Evolutionary conservation across 2,888 invertebrate genomes (phyloP), one percentile per base, ranked within the genome.

Genomic region (Zygogramma bicolorata): DNA sequence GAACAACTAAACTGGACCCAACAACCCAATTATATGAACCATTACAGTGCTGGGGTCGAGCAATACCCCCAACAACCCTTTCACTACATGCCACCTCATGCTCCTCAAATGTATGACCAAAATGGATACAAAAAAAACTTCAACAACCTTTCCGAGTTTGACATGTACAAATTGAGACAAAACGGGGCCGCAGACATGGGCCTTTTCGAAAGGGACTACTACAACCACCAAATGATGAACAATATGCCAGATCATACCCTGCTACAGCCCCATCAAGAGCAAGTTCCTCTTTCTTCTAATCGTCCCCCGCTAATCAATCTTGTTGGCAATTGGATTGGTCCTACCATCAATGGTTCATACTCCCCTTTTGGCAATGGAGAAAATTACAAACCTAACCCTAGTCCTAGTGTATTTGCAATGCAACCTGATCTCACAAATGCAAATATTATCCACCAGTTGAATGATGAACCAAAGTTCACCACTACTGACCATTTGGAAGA

Each of bases 321-420:
- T 53, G 89, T 93, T 65, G 92, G 93, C 8, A 93, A 93, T 83
- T 92, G 93, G 91, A 90, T 80, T 61, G 77, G 91, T 38, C 92
- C 93, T 4, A 93, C 92, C 83, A 91, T 91, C 34, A 91, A 90
- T 66, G 93, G 93, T 15, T 93, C 93, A 7, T 94, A 93, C 81
- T 92, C 92, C 67, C 94, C 93, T 0, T 93, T 93, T 86, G 93
- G 93, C 1, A 91, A 90, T 81, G 88, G 89, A 72, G 90, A 90
- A 77, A 88, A 89, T 7, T 84, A 90, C 15, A 90, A 89, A 31
- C 80, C 82, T 77, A 89, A 78, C 29, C 80, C 82, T 77, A 89
- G 77, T 46, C 80, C 82, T 77, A 89, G 77, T 29, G 83, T 86
- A 53, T 86, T 86, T 77, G 86, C 86, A 67, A 73, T 78, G 67